Base-by-base conservation (phyloP, 2,888 invertebrate genomes). In the Caenorhabditis parvicauda region DNA sequence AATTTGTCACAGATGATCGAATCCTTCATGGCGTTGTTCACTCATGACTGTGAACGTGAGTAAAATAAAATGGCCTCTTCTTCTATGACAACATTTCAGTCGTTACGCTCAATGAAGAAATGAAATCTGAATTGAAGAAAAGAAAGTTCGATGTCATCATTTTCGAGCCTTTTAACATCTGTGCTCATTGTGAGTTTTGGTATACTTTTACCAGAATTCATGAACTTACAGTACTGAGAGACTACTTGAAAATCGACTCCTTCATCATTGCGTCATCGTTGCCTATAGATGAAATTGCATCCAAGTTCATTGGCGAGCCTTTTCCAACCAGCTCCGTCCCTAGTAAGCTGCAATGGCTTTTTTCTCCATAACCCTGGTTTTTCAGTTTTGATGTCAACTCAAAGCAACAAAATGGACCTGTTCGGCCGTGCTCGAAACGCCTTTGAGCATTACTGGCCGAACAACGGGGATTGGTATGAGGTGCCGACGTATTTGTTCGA, bases 71-170 rank as follows among this genome's bases (percentile, higher is more conserved):
- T 50, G 25, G 3, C 3, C 12, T 6, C 21, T 32, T 32, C 6
- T 21, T 28, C 3, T 3, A 3, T 21, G 9, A 28, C 7, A 21
- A 22, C 28, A n/a, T 27, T 41, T 50, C 41, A 51, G 51, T 35
- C 25, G 56, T 58, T 5, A 9, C 59, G 9, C n/a, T 39, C 7
- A 42, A 59, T 14, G 29, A 47, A 3, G 55, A 48, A 17, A 38
- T 65, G 17, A 32, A 64, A 12, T 61, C 59, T 27, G 35, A 47
- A 22, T 17, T 71, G 32, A 54, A 39, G 46, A 55, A 45, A 1
- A 65, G 67, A 41, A 63, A 70, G 4, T 71, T 55, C 47, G 71
- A 71, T 53, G 28, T 71, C 21, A 67, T 57, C 4, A 38, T 71
- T 6, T 45, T 58, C 1, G 71, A 71, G 29, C 61, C 60, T 19